Evolutionary conservation across 2,797 vertebrate genomes (phyloP).

Genomic region (Darevskia mixta): DNA sequence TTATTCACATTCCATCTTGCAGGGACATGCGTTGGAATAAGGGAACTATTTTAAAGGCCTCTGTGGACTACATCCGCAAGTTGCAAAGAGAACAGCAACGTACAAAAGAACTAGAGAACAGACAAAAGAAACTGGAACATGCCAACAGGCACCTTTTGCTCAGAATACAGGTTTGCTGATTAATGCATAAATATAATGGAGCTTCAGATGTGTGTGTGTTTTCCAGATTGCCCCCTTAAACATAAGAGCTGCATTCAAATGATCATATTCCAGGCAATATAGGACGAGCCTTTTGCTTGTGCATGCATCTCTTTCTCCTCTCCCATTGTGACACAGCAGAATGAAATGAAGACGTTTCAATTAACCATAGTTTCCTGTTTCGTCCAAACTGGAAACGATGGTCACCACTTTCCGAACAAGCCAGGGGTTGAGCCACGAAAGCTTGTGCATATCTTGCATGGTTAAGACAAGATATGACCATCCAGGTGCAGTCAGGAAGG

Average conservation of each 20-base stretch:
- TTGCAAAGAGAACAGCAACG: slow-evolving; percentile 94
- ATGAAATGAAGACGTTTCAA: neutral
- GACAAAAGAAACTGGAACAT: slow-evolving; percentile 95
- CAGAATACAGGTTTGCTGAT: slow-evolving; percentile 90
- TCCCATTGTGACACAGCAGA: neutral
- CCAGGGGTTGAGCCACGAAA: neutral
- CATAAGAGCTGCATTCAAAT: neutral
- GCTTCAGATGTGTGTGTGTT: neutral
- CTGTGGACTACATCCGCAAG: slow-evolving; percentile 96
- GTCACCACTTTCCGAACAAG: neutral
- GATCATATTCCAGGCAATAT: neutral
- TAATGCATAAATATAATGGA: neutral
- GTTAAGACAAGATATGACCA: neutral
- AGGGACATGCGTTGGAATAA: slow-evolving; percentile 99
- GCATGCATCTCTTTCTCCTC: neutral
- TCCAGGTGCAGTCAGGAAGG: too few relatives aligned
- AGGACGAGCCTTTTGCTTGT: neutral
- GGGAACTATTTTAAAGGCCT: slow-evolving; percentile 98
- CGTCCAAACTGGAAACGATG: neutral
- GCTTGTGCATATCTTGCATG: neutral
- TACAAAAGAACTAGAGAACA: slow-evolving; percentile 93
- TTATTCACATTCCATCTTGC: neutral
- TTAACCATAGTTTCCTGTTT: neutral
- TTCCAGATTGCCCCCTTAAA: neutral
- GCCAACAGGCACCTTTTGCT: slow-evolving; percentile 95